Percentiles rank a stretch among this genome's conserved stretches.
Evolutionary conservation across 2,797 vertebrate species (phyloP).

Genomic region (Mastacembelus armatus): DNA sequence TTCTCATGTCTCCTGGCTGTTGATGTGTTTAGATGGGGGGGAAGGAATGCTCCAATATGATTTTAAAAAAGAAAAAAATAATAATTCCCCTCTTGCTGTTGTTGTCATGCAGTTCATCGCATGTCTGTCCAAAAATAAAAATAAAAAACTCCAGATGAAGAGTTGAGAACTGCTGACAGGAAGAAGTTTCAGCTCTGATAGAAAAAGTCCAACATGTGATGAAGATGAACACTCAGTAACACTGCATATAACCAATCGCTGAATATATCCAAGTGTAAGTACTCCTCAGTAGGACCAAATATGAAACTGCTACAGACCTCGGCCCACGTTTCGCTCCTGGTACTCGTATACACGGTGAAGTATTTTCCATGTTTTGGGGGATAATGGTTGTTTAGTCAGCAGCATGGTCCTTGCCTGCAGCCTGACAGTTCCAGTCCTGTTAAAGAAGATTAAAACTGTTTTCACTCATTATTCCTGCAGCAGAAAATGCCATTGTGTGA

Average conservation of each 20-base stretch:
- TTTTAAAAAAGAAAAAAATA: slow-evolving; percentile 19
- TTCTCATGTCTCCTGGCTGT: slow-evolving; percentile 38
- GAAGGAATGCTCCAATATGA: slow-evolving; percentile 18
- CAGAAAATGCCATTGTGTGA: background rate
- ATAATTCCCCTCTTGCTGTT: slow-evolving; percentile 35
- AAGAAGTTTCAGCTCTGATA: slow-evolving; percentile 15
- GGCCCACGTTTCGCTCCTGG: background rate
- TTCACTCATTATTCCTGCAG: background rate
- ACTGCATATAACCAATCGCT: slow-evolving; percentile 33
- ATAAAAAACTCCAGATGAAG: slow-evolving; percentile 23
- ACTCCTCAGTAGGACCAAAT: slow-evolving; percentile 24
- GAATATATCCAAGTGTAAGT: slow-evolving; percentile 26
- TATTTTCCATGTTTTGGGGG: background rate
- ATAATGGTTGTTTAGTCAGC: background rate
- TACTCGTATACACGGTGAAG: background rate
- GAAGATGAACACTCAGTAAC: slow-evolving; percentile 26
- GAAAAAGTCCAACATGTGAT: no score
- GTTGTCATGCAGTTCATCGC: slow-evolving; percentile 69
- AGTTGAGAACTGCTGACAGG: slow-evolving; percentile 36
- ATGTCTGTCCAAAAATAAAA: slow-evolving; percentile 62
- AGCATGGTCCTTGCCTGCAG: slow-evolving; percentile 37
- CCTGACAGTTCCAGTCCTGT: background rate
- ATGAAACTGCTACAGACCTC: slow-evolving; percentile 7
- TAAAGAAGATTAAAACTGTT: background rate
- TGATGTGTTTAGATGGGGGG: slow-evolving; percentile 30